These are phyloP conservation scores for Manacus vitellinus DNA, from an alignment of 2,113 vertebrate genomes.

Conservation along the genomic window DNA sequence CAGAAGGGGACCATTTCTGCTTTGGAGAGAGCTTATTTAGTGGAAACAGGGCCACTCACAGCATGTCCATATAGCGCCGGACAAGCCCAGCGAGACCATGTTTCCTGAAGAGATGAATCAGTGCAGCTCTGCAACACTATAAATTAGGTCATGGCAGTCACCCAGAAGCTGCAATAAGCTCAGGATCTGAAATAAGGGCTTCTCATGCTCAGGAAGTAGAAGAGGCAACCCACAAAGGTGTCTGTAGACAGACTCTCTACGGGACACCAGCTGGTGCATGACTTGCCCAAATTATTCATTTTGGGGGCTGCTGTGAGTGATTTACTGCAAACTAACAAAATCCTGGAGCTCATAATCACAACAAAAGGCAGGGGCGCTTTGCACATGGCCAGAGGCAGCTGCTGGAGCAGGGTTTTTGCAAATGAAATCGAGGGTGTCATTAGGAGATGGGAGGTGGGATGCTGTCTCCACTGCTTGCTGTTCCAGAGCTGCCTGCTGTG, in stretches of 20 bases:
- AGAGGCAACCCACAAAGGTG: constrained; percentile 70
- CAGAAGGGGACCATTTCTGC: not conserved
- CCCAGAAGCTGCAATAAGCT: constrained; percentile 69
- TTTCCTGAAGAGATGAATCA: constrained; percentile 74
- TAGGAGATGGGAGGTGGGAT: not conserved
- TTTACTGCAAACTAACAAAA: constrained; percentile 28
- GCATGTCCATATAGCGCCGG: not conserved
- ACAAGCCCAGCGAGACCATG: constrained; percentile 5
- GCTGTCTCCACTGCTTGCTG: not conserved
- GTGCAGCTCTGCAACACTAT: not conserved
- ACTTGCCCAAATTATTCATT: constrained; percentile 55
- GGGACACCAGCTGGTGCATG: constrained; percentile 41
- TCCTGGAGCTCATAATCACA: constrained; percentile 35
- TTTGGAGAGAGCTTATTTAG: not conserved
- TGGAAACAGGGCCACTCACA: not conserved
- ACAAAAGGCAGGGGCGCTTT: not conserved
- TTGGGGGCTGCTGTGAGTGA: constrained; percentile 59
- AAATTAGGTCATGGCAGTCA: constrained; percentile 59
- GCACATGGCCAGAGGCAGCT: not conserved
- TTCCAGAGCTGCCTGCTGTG: not conserved
- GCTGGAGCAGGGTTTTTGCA: not conserved
- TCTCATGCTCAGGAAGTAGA: constrained; percentile 72
- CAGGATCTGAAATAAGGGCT: constrained; percentile 64
- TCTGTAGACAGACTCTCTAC: constrained; percentile 74
- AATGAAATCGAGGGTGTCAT: not conserved